Evolutionary conservation across 2,797 vertebrate genomes (phyloP).

Genomic region (Tenualosa ilisha): DNA sequence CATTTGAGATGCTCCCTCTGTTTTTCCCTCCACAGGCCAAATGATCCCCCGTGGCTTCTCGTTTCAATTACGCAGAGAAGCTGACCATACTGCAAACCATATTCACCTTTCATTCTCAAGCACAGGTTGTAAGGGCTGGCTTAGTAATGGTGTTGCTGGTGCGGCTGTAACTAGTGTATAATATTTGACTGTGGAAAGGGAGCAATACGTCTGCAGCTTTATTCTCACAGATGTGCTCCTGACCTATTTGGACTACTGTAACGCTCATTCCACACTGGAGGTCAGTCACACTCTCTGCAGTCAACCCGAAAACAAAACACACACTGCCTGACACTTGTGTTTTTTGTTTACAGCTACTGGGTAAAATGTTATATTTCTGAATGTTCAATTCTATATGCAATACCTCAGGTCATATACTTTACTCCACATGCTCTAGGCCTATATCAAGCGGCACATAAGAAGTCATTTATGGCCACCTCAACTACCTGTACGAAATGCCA

Average conservation of each 20-base stretch:
- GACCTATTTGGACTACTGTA: not conserved
- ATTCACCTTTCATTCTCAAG: slow-evolving; percentile 13
- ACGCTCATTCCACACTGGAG: not conserved
- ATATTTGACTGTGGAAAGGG: not conserved
- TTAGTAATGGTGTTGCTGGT: not conserved
- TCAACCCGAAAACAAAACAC: not conserved
- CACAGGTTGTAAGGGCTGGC: not conserved
- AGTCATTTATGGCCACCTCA: not conserved
- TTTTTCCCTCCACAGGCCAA: slow-evolving; percentile 16
- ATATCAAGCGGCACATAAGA: not conserved
- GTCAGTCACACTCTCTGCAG: not conserved
- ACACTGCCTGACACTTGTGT: not conserved
- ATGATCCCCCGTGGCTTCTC: not conserved
- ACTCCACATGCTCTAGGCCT: not conserved
- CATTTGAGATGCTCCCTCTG: slow-evolving; percentile 24
- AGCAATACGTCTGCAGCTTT: slow-evolving; percentile 14
- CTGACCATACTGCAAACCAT: not conserved
- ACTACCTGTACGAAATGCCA: not conserved
- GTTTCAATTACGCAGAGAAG: not conserved
- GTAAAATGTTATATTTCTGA: not conserved
- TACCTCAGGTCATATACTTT: not conserved
- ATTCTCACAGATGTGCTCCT: not conserved
- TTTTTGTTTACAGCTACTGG: not conserved
- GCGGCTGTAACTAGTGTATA: slow-evolving; percentile 8
- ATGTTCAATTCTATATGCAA: not conserved